phyloP scores from a whole-genome alignment of 2,888 invertebrate genomes.

The Thecophora atra region DNA sequence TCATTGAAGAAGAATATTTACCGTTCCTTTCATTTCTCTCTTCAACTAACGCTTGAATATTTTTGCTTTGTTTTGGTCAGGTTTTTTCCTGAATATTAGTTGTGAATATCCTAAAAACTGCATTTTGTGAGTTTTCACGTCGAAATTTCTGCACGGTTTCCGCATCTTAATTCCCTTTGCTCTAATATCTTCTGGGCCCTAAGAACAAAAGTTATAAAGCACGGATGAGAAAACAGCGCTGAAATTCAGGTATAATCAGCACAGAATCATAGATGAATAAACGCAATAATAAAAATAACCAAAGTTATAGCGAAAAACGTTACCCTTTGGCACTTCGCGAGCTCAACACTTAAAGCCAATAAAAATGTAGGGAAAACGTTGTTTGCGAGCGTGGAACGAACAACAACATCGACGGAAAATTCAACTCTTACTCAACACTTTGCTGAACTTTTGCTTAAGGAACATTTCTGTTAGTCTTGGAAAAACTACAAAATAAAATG shows the following conservation, averaged over 20 bases:
- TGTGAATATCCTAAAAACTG: no score
- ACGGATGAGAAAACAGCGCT: neutral
- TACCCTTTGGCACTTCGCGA: constrained; percentile 28
- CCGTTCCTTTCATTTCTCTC: neutral
- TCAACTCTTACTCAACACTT: constrained; percentile 1
- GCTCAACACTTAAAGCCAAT: constrained; percentile 44
- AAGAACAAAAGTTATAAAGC: constrained; percentile 16
- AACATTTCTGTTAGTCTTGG: constrained; percentile 5
- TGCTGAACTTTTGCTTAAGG: neutral
- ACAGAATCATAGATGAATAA: constrained; percentile 25
- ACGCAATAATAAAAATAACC: constrained; percentile 33
- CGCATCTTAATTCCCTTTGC: neutral
- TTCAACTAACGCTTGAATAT: neutral
- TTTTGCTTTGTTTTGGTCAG: neutral
- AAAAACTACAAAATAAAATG: constrained; percentile 19
- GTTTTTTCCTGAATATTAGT: no score
- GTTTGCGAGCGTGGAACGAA: constrained; percentile 34
- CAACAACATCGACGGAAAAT: neutral
- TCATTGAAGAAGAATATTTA: neutral
- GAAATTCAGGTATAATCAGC: constrained; percentile 34
- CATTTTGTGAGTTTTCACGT: neutral
- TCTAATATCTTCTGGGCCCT: neutral
- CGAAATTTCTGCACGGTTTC: neutral
- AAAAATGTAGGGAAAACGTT: constrained; percentile 31
- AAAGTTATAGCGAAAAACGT: constrained; percentile 8